Base-by-base conservation (phyloP, 2,888 invertebrate species). In the Endomychus coccineus region DNA sequence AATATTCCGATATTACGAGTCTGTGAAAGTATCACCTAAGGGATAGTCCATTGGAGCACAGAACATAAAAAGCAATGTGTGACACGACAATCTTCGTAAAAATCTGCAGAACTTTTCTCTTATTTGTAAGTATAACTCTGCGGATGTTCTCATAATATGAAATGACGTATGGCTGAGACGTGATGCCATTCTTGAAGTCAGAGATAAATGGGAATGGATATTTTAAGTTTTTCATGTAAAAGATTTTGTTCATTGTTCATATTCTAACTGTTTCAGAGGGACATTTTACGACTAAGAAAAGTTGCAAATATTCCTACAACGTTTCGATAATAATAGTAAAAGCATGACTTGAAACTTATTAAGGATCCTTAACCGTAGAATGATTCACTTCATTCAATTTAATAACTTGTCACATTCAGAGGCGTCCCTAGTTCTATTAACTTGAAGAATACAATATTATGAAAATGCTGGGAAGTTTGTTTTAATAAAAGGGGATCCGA, bases 101-200 rank as follows among this genome's bases (percentile, higher is more conserved):
- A 53, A 56, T 58, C 55, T 49, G 42, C 45, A 45, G 44, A 46
- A 56, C 54, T 42, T 56, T 51, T 48, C 50, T 45, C 45, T 51
- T 55, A 56, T 56, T 55, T 54, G 51, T 50, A 54, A 52, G 52
- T 49, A 50, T 53, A 49, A 51, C 46, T 51, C 48, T 41, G 48
- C 39, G 48, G 50, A 49, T 48, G 44, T 39, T 44, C 49, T 52
- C 55, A 56, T 58, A 56, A 52, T 50, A 46, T 43, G 45, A 34
- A 49, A 50, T 57, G 53, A 53, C 54, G 49, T 54, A 56, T 52
- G 44, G 54, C 45, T 42, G 37, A 40, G 46, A 59, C 59, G 58
- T 59, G 59, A 58, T 51, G 52, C 54, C 54, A 59, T 59, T 58
- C 46, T 50, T 36, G 25, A 43, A 53, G 54, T 50, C 54, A 48